Evolutionary conservation across 1,140 invertebrate species (phyloP).

Genomic region (Eupristina koningsbergeri): DNA sequence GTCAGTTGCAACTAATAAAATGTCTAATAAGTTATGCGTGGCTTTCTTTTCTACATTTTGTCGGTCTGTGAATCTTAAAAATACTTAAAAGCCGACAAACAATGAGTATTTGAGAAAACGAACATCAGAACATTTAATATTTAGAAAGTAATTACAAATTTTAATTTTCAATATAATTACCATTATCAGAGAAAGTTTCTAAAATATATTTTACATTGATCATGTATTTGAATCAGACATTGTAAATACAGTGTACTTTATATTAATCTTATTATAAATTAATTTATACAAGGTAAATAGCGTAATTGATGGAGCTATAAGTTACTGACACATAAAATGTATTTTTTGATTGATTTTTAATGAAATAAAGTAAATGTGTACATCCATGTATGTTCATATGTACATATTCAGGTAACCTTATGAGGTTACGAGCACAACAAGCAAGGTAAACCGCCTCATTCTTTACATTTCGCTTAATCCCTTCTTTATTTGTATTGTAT

Average conservation of each 20-base stretch:
- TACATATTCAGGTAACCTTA: not conserved
- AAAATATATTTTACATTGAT: too few species aligned
- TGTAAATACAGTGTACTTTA: not conserved
- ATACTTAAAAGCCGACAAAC: not conserved
- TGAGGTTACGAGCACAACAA: not conserved
- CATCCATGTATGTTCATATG: not conserved
- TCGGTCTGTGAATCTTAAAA: not conserved
- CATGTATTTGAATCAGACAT: too few species aligned
- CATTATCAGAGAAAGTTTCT: too few species aligned
- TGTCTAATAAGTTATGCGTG: not conserved
- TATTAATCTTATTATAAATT: not conserved
- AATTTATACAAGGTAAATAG: not conserved
- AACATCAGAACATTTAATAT: not conserved
- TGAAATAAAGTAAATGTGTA: not conserved
- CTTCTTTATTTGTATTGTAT: not conserved
- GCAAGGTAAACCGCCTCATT: slow-evolving; percentile 10
- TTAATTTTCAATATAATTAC: too few species aligned
- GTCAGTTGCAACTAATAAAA: not conserved
- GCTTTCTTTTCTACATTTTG: slow-evolving; percentile 31
- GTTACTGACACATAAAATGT: not conserved
- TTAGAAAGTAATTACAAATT: not conserved
- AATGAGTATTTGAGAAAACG: not conserved
- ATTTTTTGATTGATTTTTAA: not conserved
- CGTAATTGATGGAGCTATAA: not conserved
- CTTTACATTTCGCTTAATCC: slow-evolving; percentile 1